Percentiles rank a stretch among this genome's conserved stretches.
These are phyloP conservation scores for Epistrophe eligans DNA, from an alignment of 2,888 invertebrate species.

Conservation along the genomic window DNA sequence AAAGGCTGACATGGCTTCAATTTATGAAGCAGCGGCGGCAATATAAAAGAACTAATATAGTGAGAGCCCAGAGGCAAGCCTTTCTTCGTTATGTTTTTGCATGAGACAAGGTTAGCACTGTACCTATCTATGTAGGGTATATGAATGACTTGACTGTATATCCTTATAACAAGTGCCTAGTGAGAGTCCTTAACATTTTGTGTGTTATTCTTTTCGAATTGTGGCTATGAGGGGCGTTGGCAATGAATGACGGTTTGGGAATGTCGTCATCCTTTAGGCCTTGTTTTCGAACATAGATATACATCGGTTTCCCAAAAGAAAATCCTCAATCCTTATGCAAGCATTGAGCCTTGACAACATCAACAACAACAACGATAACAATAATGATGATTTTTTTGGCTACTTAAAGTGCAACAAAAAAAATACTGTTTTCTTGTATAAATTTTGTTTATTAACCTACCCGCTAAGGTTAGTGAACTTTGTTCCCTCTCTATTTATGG, in stretches of 20 bases:
- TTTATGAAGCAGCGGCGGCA: conserved; percentile 38
- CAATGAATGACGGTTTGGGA: neutral
- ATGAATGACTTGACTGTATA: no score
- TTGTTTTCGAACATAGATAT: neutral
- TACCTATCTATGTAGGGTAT: neutral
- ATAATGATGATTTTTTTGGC: conserved; percentile 31
- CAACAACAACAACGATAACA: conserved; percentile 25
- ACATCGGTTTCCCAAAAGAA: conserved; percentile 52
- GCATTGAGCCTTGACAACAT: conserved; percentile 22
- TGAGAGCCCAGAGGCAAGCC: conserved; percentile 29
- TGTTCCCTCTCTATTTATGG: neutral
- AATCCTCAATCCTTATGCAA: conserved; percentile 1
- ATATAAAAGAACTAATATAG: conserved; percentile 40
- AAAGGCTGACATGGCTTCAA: conserved; percentile 51
- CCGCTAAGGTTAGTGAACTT: conserved; percentile 53
- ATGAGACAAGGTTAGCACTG: conserved; percentile 21
- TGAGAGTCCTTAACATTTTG: conserved; percentile 33
- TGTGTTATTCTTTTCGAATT: conserved; percentile 47
- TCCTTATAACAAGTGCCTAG: conserved; percentile 38
- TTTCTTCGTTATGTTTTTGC: neutral
- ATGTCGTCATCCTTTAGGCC: conserved; percentile 36
- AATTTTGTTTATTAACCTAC: conserved; percentile 18
- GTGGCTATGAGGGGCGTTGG: neutral
- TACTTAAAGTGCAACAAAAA: conserved; percentile 33
- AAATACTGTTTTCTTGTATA: conserved; percentile 4